Conservation (phyloP, 2,888 invertebrate species). For the Drosophila flavopinicola region DNA sequence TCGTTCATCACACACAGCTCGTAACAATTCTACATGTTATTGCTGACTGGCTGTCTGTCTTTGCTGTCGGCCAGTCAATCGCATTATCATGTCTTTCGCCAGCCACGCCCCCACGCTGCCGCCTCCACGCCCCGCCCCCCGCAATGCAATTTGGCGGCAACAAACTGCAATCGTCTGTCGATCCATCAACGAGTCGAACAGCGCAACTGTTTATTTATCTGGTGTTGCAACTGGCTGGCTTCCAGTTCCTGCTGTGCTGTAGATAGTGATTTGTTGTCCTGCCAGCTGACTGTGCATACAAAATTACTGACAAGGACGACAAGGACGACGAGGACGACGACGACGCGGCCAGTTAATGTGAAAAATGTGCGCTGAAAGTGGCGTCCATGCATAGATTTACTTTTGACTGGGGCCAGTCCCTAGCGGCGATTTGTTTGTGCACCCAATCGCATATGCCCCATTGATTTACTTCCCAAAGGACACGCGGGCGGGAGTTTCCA, state of each 20-base stretch:
- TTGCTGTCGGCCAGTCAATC: constrained; percentile 27
- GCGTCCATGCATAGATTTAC: constrained; percentile 66
- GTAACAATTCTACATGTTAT: constrained; percentile 14
- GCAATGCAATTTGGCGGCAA: constrained; percentile 53
- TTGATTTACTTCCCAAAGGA: constrained; percentile 61
- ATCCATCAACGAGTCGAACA: constrained; percentile 63
- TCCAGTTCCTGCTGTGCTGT: constrained; percentile 44
- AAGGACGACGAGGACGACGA: constrained; percentile 33
- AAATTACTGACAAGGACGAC: constrained; percentile 66
- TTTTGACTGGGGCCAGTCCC: constrained; percentile 30
- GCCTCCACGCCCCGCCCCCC: background rate
- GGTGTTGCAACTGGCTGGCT: constrained; percentile 36
- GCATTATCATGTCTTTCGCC: constrained; percentile 43
- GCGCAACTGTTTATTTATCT: constrained; percentile 57
- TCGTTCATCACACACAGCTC: background rate
- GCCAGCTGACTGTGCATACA: constrained; percentile 71
- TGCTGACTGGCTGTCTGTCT: constrained; percentile 12
- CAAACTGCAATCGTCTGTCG: constrained; percentile 64
- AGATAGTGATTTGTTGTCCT: constrained; percentile 74
- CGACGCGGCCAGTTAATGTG: constrained; percentile 68
- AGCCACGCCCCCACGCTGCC: constrained; percentile 9
- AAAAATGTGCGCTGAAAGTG: constrained; percentile 73
- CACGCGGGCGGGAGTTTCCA: no score
- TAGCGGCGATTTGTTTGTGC: constrained; percentile 41
- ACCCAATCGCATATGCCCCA: constrained; percentile 54